Evolutionary conservation across 2,797 vertebrate genomes (phyloP).

Genomic region (Bryconaethiops microstoma): DNA sequence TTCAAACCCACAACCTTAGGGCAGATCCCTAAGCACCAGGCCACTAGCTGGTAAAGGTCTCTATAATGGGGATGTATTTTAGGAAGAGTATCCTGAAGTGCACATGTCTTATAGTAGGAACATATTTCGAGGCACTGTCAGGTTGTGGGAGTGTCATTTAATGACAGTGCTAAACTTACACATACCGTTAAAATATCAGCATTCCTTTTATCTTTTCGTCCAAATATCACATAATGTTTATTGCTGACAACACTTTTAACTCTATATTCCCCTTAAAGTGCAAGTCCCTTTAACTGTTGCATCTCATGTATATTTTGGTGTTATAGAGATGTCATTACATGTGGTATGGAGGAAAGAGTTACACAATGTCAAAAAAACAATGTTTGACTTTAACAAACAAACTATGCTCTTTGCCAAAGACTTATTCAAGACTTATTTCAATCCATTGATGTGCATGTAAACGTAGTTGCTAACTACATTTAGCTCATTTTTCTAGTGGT

Average conservation of each 20-base stretch:
- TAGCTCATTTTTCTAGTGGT: slow-evolving; percentile 54
- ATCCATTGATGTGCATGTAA: slow-evolving; percentile 26
- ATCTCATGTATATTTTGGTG: background rate
- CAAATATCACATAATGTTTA: background rate
- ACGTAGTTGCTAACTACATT: slow-evolving; percentile 10
- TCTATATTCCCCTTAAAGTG: background rate
- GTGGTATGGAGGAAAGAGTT: background rate
- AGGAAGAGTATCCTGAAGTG: too few relatives aligned
- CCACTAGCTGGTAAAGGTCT: too few relatives aligned
- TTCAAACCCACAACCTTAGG: too few relatives aligned
- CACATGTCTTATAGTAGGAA: too few relatives aligned
- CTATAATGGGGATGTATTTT: too few relatives aligned
- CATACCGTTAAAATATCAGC: background rate
- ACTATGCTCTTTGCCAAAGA: background rate
- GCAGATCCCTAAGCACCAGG: too few relatives aligned
- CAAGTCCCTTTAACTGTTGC: too few relatives aligned
- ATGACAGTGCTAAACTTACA: background rate
- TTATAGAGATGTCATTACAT: background rate
- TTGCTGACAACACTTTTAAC: background rate
- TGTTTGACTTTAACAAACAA: background rate
- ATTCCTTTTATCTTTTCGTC: background rate
- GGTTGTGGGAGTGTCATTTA: too few relatives aligned
- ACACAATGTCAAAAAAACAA: background rate
- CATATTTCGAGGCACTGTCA: too few relatives aligned
- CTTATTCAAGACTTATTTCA: background rate